These are phyloP conservation scores for Aradophagus sp. DNA, from an alignment of 1,140 invertebrate species.

Conservation along the genomic window DNA sequence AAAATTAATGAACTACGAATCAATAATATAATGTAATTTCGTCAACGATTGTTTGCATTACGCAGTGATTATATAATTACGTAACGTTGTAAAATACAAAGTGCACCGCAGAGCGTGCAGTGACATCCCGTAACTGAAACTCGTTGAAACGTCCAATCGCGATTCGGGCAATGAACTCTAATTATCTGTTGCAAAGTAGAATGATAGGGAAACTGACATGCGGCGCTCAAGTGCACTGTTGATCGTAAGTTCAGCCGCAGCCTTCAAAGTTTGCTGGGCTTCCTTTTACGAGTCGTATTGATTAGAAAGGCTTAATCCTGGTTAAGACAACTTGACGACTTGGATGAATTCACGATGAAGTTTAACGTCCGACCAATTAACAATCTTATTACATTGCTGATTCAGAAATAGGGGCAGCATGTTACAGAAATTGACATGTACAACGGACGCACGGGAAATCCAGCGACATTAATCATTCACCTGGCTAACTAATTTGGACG, in stretches of 20 bases:
- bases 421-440: constrained; percentile 5
- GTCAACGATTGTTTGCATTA: no score
- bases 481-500: no score
- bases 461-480: background rate
- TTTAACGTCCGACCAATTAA: constrained; percentile 42
- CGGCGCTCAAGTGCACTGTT: constrained; percentile 45
- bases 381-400: constrained; percentile 22
- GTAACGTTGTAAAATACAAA: no score
- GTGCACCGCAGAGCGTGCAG: no score
- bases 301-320: constrained; percentile 51
- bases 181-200: constrained; percentile 46
- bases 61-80: no score
- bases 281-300: constrained; percentile 46
- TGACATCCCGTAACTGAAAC: no score
- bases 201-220: constrained; percentile 47
- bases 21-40: no score
- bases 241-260: constrained; percentile 54
- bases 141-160: constrained; percentile 15
- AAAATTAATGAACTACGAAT: no score
- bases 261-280: constrained; percentile 47
- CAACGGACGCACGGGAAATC: background rate
- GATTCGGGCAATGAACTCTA: constrained; percentile 31
- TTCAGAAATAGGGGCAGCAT: constrained; percentile 7
- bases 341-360: constrained; percentile 41
- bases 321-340: constrained; percentile 45